These are phyloP conservation scores for Erpobdella octoculata DNA, from an alignment of 2,888 invertebrate species.

Conservation along the genomic window DNA sequence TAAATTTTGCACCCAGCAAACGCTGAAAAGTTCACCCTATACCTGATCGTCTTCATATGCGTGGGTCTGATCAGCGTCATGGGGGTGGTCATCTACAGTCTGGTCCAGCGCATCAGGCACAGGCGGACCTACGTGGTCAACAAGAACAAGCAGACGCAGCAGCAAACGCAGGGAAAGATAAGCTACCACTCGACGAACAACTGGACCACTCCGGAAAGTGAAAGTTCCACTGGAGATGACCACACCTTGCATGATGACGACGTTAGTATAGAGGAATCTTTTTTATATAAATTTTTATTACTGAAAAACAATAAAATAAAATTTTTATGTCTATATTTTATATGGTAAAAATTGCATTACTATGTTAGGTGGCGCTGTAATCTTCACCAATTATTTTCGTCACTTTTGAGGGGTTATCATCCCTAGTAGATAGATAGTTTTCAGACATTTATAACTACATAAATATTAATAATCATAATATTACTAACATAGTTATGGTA, in stretches of 20 bases:
- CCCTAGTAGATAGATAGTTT: too few relatives aligned
- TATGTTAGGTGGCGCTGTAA: too few relatives aligned
- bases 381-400: too few relatives aligned
- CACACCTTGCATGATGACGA: slow-evolving; percentile 27
- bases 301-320: too few relatives aligned
- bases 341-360: too few relatives aligned
- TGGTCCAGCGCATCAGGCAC: slow-evolving; percentile 21
- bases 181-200: slow-evolving; percentile 22
- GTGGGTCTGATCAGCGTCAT: slow-evolving; percentile 32
- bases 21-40: slow-evolving; percentile 35
- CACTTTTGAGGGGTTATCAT: too few relatives aligned
- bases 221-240: slow-evolving; percentile 29
- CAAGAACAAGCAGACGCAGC: background rate
- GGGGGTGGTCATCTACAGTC: slow-evolving; percentile 30
- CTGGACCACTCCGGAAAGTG: slow-evolving; percentile 29
- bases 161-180: background rate
- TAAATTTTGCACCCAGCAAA: slow-evolving; percentile 29
- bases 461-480: too few relatives aligned
- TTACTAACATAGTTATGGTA: too few relatives aligned
- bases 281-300: too few relatives aligned
- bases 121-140: slow-evolving; percentile 7
- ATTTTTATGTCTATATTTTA: too few relatives aligned
- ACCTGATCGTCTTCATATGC: slow-evolving; percentile 33
- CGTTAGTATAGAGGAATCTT: too few relatives aligned
- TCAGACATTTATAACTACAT: too few relatives aligned